Percentiles rank a stretch among this genome's conserved stretches.
These are phyloP conservation scores for Galendromus occidentalis DNA, from an alignment of 1,140 invertebrate genomes.

Conservation along the genomic window DNA sequence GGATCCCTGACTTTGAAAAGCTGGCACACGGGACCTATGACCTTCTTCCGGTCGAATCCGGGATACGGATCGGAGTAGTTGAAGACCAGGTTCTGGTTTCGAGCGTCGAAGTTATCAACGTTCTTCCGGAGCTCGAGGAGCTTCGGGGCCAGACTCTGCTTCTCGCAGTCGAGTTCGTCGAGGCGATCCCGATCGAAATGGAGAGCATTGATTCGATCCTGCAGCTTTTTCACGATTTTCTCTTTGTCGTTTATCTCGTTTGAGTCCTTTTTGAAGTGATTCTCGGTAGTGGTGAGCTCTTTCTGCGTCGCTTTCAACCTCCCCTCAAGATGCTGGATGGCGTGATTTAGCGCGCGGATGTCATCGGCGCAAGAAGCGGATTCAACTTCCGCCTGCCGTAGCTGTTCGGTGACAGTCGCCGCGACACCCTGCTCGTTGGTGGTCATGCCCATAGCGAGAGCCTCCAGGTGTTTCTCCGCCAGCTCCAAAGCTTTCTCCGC, in stretches of 20 bases:
- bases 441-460: constrained; percentile 50
- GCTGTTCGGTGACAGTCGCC: constrained; percentile 67
- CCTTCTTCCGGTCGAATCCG: constrained; percentile 50
- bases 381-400: constrained; percentile 25
- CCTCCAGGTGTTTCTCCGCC: constrained; percentile 59
- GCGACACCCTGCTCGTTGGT: constrained; percentile 25
- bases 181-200: constrained; percentile 46
- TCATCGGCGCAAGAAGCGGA: background rate
- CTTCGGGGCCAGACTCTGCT: constrained; percentile 33
- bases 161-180: constrained; percentile 35
- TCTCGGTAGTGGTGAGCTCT: background rate
- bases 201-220: constrained; percentile 37
- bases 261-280: background rate
- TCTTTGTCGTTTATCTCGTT: constrained; percentile 29
- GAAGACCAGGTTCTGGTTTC: constrained; percentile 37
- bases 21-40: constrained; percentile 56
- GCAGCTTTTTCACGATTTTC: constrained; percentile 14
- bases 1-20: constrained; percentile 53
- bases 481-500: constrained; percentile 44
- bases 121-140: constrained; percentile 35
- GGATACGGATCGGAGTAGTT: constrained; percentile 50
- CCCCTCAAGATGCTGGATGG: background rate
- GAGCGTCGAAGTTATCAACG: constrained; percentile 39
- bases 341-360: background rate
- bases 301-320: background rate